These are phyloP conservation scores for Amphilophus citrinellus DNA, from an alignment of 2,113 vertebrate genomes.

Conservation along the genomic window DNA sequence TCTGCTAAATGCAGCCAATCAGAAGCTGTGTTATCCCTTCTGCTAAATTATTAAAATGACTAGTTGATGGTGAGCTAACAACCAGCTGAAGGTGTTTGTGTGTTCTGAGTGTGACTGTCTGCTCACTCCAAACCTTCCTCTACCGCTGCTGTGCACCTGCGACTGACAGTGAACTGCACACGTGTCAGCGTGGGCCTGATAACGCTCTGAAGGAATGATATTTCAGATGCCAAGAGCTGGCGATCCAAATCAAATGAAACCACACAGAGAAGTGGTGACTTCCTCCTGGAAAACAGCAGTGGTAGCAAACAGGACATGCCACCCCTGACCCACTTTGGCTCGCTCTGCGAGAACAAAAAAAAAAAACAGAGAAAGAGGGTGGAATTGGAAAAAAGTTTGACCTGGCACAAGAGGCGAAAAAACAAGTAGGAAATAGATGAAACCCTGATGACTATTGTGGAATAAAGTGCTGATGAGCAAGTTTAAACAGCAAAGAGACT, in stretches of 20 bases:
- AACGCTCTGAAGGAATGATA: conserved; percentile 1
- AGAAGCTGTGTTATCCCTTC: background rate
- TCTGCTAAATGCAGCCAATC: background rate
- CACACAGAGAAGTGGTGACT: conserved; percentile 57
- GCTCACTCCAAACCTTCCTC: background rate
- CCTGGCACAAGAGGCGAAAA: conserved; percentile 47
- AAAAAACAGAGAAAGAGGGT: background rate
- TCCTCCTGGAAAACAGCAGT: conserved; percentile 70
- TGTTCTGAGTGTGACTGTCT: background rate
- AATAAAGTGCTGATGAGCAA: conserved; percentile 69
- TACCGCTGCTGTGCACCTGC: conserved; percentile 47
- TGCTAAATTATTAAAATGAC: background rate
- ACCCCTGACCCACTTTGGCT: conserved; percentile 73
- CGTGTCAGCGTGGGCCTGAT: conserved; percentile 11
- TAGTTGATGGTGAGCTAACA: background rate
- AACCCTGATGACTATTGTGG: conserved; percentile 44
- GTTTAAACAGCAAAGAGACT: conserved; percentile 49
- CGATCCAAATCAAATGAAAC: conserved; percentile 59
- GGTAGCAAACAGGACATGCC: conserved; percentile 77
- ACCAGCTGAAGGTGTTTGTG: background rate
- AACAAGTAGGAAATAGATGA: conserved; percentile 60
- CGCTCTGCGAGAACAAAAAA: background rate
- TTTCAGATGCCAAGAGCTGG: conserved; percentile 35
- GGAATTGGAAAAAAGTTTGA: conserved; percentile 56
- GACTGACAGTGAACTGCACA: background rate